Evolutionary conservation across 2,888 invertebrate genomes (phyloP), one percentile per base, ranked within the genome.

Genomic region (Lithosia quadra): DNA sequence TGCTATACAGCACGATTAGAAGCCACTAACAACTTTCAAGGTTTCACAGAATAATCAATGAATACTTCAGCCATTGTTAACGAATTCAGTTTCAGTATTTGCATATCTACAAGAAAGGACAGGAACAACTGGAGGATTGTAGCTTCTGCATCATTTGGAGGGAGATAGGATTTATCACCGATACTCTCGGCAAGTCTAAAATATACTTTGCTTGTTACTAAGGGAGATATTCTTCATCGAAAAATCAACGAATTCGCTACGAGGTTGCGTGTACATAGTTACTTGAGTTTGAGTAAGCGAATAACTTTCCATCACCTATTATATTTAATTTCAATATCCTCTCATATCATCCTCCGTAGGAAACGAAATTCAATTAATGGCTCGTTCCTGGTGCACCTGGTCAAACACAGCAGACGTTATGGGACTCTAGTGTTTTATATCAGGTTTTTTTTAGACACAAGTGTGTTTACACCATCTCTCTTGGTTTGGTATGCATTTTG

Each of bases 1-100:
- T 80, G 63, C 64, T 57, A 13, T 63, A 66, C 67, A 49, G 65
- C 63, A 66, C 63, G 58, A 60, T 73, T 71, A 53, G 18, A 65
- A 61, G 36, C 15, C 39, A 75, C 69, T 78, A 28, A 79, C 63
- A 63, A 71, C 60, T 65, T 77, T 80, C 65, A 28, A 60, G 28
- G 43, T 60, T 62, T 57, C 11, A 56, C 34, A 28, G 28, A 65
- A 24, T 49, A 34, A 34, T 65, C 10, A 33, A 60, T n/a, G n/a
- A 36, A 22, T 60, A 8, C 9, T 61, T 22, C 10, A 22, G 15
- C 8, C 36, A 60, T 15, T 43, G 15, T 15, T 24, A 43, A 21
- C 18, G 39, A 24, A 43, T 39, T 22, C 15, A 8, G 36, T 60
- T 55, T 55, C 13, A 55, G 8, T 22, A 21, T 11, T 18, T 1